Evolutionary conservation across 2,888 invertebrate species (phyloP).

Genomic region (Volucella inanis): DNA sequence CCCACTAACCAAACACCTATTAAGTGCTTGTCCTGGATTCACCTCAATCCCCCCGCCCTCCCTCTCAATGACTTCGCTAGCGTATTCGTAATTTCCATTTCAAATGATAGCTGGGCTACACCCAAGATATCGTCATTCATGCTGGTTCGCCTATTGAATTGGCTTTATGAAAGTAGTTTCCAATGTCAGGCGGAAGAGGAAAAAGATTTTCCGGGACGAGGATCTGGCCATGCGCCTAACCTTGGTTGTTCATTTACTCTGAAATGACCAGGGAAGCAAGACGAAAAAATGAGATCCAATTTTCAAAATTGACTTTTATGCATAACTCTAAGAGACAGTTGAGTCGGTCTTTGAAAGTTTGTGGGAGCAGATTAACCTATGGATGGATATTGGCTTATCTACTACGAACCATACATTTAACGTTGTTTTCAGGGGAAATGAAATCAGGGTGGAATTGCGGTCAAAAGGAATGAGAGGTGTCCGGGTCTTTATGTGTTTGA

Average conservation of each 20-base stretch:
- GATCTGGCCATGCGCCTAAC: background rate
- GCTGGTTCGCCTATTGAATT: constrained; percentile 42
- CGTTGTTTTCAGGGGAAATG: too few relatives aligned
- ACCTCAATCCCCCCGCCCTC: too few relatives aligned
- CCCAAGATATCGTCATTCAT: constrained; percentile 42
- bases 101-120: constrained; percentile 49
- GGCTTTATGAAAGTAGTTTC: constrained; percentile 56
- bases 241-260: background rate
- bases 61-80: too few relatives aligned
- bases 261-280: background rate
- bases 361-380: too few relatives aligned
- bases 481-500: too few relatives aligned
- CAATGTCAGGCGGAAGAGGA: constrained; percentile 2
- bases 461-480: too few relatives aligned
- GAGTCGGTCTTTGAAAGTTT: too few relatives aligned
- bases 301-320: constrained; percentile 48
- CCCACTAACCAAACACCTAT: constrained; percentile 6
- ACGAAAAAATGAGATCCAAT: constrained; percentile 27
- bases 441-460: too few relatives aligned
- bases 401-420: too few relatives aligned
- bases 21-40: constrained; percentile 12
- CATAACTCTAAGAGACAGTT: constrained; percentile 16
- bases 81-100: constrained; percentile 31
- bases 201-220: background rate
- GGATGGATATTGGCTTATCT: too few relatives aligned